A percentile compares a stretch with the other conserved stretches of the same genome.
Conservation (phyloP, 2,797 vertebrate genomes). For the Sebastes oblongus region DNA sequence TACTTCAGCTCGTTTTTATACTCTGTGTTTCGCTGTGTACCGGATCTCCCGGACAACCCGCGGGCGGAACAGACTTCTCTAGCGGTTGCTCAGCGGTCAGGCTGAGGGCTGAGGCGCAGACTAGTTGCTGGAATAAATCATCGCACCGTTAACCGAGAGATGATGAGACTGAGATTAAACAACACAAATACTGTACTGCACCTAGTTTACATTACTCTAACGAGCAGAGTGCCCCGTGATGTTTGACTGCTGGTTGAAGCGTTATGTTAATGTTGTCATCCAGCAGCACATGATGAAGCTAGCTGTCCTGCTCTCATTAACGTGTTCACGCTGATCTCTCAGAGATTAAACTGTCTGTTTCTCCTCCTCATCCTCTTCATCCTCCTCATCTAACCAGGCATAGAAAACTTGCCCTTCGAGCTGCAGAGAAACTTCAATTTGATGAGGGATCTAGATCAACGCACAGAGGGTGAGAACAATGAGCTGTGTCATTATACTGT, state of each 20-base stretch:
- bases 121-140: constrained; percentile 72
- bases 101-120: constrained; percentile 49
- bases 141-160: not conserved
- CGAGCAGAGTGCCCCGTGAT: not conserved
- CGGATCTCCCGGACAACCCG: rapidly evolving
- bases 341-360: constrained; percentile 11
- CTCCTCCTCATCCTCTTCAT: not conserved
- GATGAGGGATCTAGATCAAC: constrained; percentile 97
- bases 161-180: not conserved
- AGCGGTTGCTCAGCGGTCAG: not conserved
- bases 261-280: not conserved
- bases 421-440: constrained; percentile 98
- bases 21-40: rapidly evolving
- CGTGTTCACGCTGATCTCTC: not conserved
- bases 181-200: too few relatives aligned
- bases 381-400: constrained; percentile 79
- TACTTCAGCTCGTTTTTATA: rapidly evolving
- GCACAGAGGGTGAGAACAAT: constrained; percentile 90
- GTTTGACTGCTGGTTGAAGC: not conserved
- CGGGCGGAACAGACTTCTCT: rapidly evolving
- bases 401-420: constrained; percentile 97
- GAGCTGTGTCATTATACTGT: not conserved
- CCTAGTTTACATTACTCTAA: not conserved
- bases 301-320: not conserved
- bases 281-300: not conserved